Evolutionary conservation across 2,888 invertebrate genomes (phyloP), one percentile per base, ranked within the genome.

Genomic region (Caenorhabditis japonica): DNA sequence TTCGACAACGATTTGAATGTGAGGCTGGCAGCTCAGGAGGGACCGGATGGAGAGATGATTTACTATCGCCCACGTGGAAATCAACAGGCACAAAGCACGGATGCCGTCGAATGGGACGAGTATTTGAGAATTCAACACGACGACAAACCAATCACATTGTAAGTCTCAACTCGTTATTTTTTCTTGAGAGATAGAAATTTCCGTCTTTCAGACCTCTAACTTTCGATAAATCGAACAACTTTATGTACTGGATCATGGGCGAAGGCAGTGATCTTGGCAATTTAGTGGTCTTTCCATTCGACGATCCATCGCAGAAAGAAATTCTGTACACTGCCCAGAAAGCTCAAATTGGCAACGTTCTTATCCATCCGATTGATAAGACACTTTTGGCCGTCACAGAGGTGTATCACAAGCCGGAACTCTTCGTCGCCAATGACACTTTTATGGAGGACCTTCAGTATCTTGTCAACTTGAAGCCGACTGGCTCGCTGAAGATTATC

Each of bases 341-440:
- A 17, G 82, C 86, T 0, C 85, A 86, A 53, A 86, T 86, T 49
- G 83, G 83, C 19, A 79, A 82, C 17, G 83, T 86, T 17, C 62
- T 86, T 38, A 81, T 85, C 53, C 86, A 86, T 60, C 85, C 85
- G 1, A 58, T 68, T 34, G 86, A 86, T 38, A 79, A 83, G 51
- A 86, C 84, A 7, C 77, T 86, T 5, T 70, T 86, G 8, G 83
- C 85, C 12, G 81, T 86, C 17, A 81, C 83, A 0, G 86, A 86
- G 69, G 78, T 83, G 51, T 86, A 86, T 55, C 85, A 86, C 77
- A 84, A 85, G 68, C 86, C 86, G 10, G 85, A 86, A 51, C 74
- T 85, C 25, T 84, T 81, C 56, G 85, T 86, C n/a, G 84, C 86
- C 25, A 86, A 86, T 59, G 80, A 83, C 21, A 84, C 84, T 7